These are phyloP conservation scores for Polydrusus cervinus DNA, from an alignment of 2,888 invertebrate species.

Conservation along the genomic window DNA sequence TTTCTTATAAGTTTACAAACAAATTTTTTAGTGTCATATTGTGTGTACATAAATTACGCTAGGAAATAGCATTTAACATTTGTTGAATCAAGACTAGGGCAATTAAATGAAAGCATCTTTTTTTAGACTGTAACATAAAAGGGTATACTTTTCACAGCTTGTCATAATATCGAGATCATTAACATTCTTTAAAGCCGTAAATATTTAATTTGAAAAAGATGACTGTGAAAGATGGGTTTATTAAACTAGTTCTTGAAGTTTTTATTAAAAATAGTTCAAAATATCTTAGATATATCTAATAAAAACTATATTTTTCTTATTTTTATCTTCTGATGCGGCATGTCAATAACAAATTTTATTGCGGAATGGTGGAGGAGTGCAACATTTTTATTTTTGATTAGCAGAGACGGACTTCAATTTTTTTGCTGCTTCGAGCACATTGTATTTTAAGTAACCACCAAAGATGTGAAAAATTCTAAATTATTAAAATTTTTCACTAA, in stretches of 20 bases:
- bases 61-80: background rate
- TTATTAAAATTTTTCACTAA: too few relatives aligned
- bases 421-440: too few relatives aligned
- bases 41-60: background rate
- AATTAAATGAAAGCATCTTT: background rate
- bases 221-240: background rate
- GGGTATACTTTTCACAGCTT: constrained; percentile 1
- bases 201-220: background rate
- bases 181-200: background rate
- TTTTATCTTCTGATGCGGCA: too few relatives aligned
- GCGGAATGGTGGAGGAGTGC: too few relatives aligned
- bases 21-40: background rate
- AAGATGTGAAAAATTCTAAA: too few relatives aligned
- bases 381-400: too few relatives aligned
- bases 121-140: constrained; percentile 4
- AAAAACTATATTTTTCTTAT: too few relatives aligned
- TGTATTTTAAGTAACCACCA: too few relatives aligned
- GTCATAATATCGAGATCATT: constrained; percentile 6
- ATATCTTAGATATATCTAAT: too few relatives aligned
- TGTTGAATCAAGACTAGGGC: background rate
- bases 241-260: background rate
- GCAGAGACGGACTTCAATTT: too few relatives aligned
- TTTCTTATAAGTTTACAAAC: too few relatives aligned
- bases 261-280: background rate
- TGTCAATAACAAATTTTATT: too few relatives aligned